Conservation (phyloP, 2,113 vertebrate genomes). For the Mobula hypostoma region DNA sequence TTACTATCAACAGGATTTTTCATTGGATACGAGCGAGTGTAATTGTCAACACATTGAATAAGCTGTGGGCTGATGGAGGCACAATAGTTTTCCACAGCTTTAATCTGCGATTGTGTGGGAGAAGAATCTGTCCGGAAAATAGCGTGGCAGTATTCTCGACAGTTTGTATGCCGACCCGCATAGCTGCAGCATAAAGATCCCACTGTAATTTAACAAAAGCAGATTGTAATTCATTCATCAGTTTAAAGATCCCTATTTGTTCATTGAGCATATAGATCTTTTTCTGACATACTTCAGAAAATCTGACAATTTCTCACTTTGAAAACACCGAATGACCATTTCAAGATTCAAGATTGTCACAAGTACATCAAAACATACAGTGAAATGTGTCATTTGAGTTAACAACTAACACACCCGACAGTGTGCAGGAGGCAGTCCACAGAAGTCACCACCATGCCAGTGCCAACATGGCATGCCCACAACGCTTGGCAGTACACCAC, state of each 20-base stretch:
- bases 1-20: slow-evolving; percentile 93
- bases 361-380: no score
- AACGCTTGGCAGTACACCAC: no score
- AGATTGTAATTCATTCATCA: slow-evolving; percentile 39
- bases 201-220: slow-evolving; percentile 61
- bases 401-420: no score
- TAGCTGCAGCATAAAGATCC: slow-evolving; percentile 92
- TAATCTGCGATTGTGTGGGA: slow-evolving; percentile 89
- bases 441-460: no score
- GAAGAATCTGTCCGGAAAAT: slow-evolving; percentile 97
- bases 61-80: slow-evolving; percentile 80
- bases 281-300: neutral
- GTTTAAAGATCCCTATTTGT: neutral
- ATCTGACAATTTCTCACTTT: neutral
- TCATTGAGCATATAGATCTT: neutral
- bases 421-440: no score
- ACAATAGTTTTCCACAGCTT: slow-evolving; percentile 86
- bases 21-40: slow-evolving; percentile 91
- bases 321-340: neutral
- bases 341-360: no score
- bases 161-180: slow-evolving; percentile 90
- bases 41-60: slow-evolving; percentile 89
- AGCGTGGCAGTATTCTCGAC: slow-evolving; percentile 92
- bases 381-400: no score
- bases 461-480: no score